A percentile compares a stretch with the other conserved stretches of the same genome.
phyloP scores from a whole-genome alignment of 2,888 invertebrate genomes.

The Callyntrura guangdongensis region DNA sequence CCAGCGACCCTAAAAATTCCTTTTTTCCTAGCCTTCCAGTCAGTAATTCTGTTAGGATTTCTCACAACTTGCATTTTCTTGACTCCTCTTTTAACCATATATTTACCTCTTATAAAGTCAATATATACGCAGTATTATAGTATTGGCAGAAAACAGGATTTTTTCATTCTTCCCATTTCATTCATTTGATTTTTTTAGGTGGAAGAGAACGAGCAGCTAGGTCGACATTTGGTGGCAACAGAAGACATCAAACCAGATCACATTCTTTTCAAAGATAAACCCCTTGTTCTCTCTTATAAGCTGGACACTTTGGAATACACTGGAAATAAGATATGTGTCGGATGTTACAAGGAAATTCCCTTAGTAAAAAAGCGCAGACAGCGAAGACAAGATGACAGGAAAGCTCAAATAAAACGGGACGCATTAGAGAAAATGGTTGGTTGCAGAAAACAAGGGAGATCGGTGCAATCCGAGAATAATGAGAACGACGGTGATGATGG shows the following conservation, averaged over 20 bases:
- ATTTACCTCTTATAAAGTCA: conserved; percentile 1
- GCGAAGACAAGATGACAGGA: conserved; percentile 76
- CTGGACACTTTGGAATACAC: conserved; percentile 86
- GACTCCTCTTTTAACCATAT: neutral
- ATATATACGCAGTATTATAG: neutral
- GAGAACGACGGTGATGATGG: conserved; percentile 42
- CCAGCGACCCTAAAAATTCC: conserved; percentile 53
- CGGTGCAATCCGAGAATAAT: conserved; percentile 75
- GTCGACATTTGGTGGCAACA: conserved; percentile 91
- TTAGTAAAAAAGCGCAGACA: conserved; percentile 25
- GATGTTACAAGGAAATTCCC: conserved; percentile 89
- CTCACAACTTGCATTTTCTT: conserved; percentile 56
- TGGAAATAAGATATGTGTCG: conserved; percentile 91
- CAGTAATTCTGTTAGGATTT: conserved; percentile 39
- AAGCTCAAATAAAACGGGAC: conserved; percentile 67
- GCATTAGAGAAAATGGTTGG: conserved; percentile 88
- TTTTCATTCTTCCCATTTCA: conserved; percentile 55
- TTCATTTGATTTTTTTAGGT: conserved; percentile 87
- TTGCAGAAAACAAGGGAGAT: conserved; percentile 49
- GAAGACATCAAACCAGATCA: conserved; percentile 91
- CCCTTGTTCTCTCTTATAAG: conserved; percentile 91
- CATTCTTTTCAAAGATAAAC: conserved; percentile 91
- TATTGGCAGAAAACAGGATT: conserved; percentile 52
- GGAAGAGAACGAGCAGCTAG: conserved; percentile 88
- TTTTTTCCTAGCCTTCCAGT: conserved; percentile 26